Conservation (phyloP, 2,113 vertebrate species). For the Oncorhynchus mykiss region DNA sequence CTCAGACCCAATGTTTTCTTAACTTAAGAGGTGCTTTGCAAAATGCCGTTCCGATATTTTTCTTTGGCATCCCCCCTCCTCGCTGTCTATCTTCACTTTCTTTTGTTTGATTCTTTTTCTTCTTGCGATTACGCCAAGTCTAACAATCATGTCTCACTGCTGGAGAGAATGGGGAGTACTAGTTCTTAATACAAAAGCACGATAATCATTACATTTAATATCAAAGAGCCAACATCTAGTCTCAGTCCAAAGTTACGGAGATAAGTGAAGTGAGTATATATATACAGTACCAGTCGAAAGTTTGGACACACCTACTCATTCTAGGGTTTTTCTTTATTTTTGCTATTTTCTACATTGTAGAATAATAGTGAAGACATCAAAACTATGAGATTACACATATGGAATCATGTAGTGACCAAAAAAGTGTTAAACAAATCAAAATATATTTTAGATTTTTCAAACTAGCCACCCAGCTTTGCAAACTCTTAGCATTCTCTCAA, state of each 20-base stretch:
- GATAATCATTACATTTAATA: conserved; percentile 48
- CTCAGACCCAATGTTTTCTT: conserved; percentile 74
- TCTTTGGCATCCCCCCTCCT: conserved; percentile 49
- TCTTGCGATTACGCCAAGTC: conserved; percentile 57
- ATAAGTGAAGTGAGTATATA: not conserved
- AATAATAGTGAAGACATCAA: too few species aligned
- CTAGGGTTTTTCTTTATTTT: too few species aligned
- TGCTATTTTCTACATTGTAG: too few species aligned
- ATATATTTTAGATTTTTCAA: too few species aligned
- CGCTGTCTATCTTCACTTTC: conserved; percentile 34
- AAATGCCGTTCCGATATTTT: conserved; percentile 71
- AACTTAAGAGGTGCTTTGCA: conserved; percentile 75
- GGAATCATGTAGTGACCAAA: too few species aligned
- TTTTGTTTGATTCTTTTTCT: conserved; percentile 25
- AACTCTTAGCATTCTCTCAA: too few species aligned
- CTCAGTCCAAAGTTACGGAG: conserved; percentile 14
- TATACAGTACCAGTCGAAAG: too few species aligned
- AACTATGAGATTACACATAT: too few species aligned
- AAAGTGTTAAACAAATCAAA: too few species aligned
- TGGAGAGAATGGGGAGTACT: conserved; percentile 47
- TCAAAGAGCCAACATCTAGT: conserved; percentile 35
- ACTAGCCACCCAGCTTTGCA: too few species aligned
- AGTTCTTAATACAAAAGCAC: conserved; percentile 44
- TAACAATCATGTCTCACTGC: conserved; percentile 54
- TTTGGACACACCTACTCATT: too few species aligned